Evolutionary conservation across 2,797 vertebrate species (phyloP).

Genomic region (Scleropages formosus): DNA sequence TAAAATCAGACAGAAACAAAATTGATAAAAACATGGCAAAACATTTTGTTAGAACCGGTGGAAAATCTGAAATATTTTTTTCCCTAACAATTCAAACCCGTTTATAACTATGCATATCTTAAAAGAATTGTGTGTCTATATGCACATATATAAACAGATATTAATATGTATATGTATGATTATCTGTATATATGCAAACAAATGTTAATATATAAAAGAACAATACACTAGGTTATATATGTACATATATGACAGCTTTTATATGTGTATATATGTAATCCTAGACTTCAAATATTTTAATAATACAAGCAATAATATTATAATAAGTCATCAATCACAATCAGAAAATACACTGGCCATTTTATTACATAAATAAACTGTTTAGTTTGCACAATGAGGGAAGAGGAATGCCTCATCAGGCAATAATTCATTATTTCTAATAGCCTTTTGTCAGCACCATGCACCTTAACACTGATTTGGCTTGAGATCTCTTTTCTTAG

Average conservation of each 20-base stretch:
- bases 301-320: too few species aligned
- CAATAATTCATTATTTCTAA: not conserved
- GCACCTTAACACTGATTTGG: not conserved
- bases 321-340: not conserved
- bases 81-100: not conserved
- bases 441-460: not conserved
- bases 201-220: too few species aligned
- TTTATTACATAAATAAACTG: slow-evolving; percentile 4
- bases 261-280: too few species aligned
- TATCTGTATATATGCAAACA: too few species aligned
- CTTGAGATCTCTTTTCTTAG: not conserved
- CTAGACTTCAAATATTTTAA: too few species aligned
- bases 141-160: too few species aligned
- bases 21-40: slow-evolving; percentile 8
- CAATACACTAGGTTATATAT: too few species aligned
- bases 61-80: not conserved
- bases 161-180: too few species aligned
- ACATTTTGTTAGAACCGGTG: not conserved
- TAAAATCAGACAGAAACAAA: not conserved
- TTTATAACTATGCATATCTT: not conserved
- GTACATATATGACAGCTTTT: too few species aligned
- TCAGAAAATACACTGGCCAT: not conserved
- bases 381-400: not conserved
- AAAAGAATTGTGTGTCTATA: too few species aligned
- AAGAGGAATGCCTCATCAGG: not conserved